These are phyloP conservation scores for Portevinia maculata DNA, from an alignment of 2,888 invertebrate genomes.

Conservation along the genomic window DNA sequence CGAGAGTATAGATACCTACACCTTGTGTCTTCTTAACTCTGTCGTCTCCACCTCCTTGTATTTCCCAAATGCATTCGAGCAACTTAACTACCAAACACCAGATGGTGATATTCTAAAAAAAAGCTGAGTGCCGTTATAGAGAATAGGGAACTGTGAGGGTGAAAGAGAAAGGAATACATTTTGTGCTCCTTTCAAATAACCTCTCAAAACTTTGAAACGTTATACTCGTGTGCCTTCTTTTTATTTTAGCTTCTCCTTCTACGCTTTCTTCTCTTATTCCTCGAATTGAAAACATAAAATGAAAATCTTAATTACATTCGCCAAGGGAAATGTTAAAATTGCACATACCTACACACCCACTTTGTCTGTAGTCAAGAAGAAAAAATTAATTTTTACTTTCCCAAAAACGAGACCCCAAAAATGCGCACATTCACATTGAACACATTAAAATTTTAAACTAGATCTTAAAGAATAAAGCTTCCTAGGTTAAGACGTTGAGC, in stretches of 20 bases:
- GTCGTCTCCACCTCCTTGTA: neutral
- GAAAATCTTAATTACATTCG: slow-evolving; percentile 69
- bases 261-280: neutral
- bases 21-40: neutral
- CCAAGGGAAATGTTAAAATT: slow-evolving; percentile 41
- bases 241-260: neutral
- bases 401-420: neutral
- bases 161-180: slow-evolving; percentile 28
- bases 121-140: slow-evolving; percentile 20
- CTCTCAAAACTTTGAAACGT: slow-evolving; percentile 62
- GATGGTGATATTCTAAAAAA: slow-evolving; percentile 58
- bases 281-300: slow-evolving; percentile 48
- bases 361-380: slow-evolving; percentile 8
- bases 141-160: neutral
- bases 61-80: slow-evolving; percentile 57
- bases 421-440: slow-evolving; percentile 41
- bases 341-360: slow-evolving; percentile 46
- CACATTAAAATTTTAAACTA: slow-evolving; percentile 54
- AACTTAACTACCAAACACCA: slow-evolving; percentile 72
- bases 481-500: slow-evolving; percentile 48
- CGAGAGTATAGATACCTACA: slow-evolving; percentile 14
- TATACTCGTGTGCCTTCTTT: slow-evolving; percentile 28
- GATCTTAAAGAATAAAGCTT: slow-evolving; percentile 52
- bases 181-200: slow-evolving; percentile 54
- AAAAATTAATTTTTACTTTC: slow-evolving; percentile 40